Evolutionary conservation across 2,888 invertebrate genomes (phyloP).

Genomic region (Alviniconcha strummeri): DNA sequence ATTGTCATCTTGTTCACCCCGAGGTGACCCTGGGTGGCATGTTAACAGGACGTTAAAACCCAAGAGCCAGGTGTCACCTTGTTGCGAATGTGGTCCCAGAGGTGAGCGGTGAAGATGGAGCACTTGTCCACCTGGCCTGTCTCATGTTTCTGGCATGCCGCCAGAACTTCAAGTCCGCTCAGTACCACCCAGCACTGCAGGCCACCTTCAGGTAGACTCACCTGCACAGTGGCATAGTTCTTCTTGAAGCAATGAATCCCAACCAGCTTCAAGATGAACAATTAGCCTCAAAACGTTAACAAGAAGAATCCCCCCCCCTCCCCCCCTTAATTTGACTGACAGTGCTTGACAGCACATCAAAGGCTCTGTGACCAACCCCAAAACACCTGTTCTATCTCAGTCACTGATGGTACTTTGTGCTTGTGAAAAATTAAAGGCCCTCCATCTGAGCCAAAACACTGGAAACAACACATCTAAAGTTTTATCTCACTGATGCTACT

Average conservation of each 20-base stretch:
- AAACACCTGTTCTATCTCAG: too few species aligned
- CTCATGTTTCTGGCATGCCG: slow-evolving; percentile 79
- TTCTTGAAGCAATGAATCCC: too few species aligned
- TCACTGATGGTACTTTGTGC: too few species aligned
- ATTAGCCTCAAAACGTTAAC: neutral
- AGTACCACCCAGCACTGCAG: slow-evolving; percentile 94
- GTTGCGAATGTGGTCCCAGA: slow-evolving; percentile 91
- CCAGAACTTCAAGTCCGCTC: slow-evolving; percentile 90
- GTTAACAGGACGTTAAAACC: too few species aligned
- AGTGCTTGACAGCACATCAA: neutral
- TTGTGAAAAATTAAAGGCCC: too few species aligned
- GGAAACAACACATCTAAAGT: too few species aligned
- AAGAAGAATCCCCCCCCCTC: neutral
- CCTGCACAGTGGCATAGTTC: slow-evolving; percentile 52
- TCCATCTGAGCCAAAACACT: too few species aligned
- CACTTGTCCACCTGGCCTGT: slow-evolving; percentile 78
- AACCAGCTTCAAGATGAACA: neutral
- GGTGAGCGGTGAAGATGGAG: slow-evolving; percentile 88
- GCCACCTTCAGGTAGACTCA: slow-evolving; percentile 87
- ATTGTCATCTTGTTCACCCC: too few species aligned
- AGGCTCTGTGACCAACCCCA: neutral
- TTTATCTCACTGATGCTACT: too few species aligned
- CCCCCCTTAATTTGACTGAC: neutral
- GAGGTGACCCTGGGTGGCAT: too few species aligned
- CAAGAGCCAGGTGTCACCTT: slow-evolving; percentile 77